Conservation (phyloP, 2,113 vertebrate genomes). For the Mesitornis unicolor region DNA sequence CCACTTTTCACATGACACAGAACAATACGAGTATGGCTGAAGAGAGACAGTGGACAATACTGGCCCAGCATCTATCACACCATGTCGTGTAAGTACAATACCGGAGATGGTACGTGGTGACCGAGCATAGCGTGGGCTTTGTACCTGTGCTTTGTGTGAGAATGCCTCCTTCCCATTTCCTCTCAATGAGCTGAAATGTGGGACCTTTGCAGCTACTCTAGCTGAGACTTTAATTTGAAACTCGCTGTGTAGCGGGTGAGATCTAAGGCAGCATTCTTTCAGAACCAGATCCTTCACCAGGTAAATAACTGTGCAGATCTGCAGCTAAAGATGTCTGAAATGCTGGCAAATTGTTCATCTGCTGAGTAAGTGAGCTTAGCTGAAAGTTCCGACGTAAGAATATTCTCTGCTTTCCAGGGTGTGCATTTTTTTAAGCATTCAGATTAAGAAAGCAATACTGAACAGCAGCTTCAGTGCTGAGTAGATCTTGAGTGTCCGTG, state of each 20-base stretch:
- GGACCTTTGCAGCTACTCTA: neutral
- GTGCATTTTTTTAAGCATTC: neutral
- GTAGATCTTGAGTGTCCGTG: neutral
- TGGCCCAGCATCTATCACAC: constrained; percentile 97
- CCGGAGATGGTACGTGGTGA: neutral
- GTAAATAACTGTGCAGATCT: neutral
- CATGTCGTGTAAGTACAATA: constrained; percentile 85
- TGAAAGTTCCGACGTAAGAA: neutral
- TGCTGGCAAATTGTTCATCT: neutral
- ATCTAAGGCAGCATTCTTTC: neutral
- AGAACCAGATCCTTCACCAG: neutral
- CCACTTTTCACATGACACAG: constrained; percentile 51
- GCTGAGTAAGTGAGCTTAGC: neutral
- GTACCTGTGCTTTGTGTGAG: neutral
- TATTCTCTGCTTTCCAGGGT: neutral
- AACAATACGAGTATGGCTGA: constrained; percentile 94
- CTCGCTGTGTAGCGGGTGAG: neutral
- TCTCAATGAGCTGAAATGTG: neutral
- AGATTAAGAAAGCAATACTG: neutral
- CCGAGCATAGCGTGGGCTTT: neutral
- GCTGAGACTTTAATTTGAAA: neutral
- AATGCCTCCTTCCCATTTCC: neutral
- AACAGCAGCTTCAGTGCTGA: neutral
- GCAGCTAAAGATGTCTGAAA: neutral
- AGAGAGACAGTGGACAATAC: constrained; percentile 95